Evolutionary conservation across 2,113 vertebrate genomes (phyloP).

Genomic region (Vulpes lagopus): DNA sequence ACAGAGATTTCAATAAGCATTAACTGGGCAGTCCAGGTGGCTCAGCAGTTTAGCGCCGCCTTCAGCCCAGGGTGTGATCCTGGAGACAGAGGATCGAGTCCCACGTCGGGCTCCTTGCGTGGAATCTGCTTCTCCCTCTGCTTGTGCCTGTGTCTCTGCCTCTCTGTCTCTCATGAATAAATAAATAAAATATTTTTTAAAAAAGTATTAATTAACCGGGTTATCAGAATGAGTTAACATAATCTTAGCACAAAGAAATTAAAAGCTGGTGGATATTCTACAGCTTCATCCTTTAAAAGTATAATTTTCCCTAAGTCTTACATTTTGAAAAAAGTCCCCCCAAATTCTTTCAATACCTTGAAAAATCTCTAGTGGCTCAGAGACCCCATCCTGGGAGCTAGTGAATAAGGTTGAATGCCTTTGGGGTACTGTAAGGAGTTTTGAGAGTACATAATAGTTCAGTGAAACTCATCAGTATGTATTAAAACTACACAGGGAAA

Average conservation of each 20-base stretch:
- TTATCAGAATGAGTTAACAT: background rate
- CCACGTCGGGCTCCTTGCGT: too few relatives aligned
- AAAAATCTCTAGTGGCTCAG: background rate
- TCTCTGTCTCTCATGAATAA: too few relatives aligned
- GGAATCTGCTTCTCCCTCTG: too few relatives aligned
- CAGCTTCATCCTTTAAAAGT: background rate
- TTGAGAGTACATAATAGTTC: conserved; percentile 49
- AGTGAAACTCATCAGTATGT: conserved; percentile 78
- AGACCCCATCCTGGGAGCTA: background rate
- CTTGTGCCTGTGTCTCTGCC: too few relatives aligned
- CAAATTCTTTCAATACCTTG: background rate
- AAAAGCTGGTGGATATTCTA: background rate
- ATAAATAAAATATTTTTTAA: background rate
- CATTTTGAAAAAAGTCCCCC: background rate
- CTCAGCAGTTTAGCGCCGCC: too few relatives aligned
- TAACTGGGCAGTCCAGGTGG: too few relatives aligned
- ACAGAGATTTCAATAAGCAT: too few relatives aligned
- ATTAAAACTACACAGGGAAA: conserved; percentile 79
- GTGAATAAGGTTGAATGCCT: conserved; percentile 44
- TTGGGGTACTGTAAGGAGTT: conserved; percentile 39
- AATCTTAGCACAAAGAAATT: background rate
- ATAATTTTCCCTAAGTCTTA: background rate
- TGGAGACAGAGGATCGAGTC: too few relatives aligned
- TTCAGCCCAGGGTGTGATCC: too few relatives aligned
- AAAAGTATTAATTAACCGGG: background rate